Evolutionary conservation across 2,888 invertebrate genomes (phyloP).

Genomic region (Parapristionchus giblindavisi): DNA sequence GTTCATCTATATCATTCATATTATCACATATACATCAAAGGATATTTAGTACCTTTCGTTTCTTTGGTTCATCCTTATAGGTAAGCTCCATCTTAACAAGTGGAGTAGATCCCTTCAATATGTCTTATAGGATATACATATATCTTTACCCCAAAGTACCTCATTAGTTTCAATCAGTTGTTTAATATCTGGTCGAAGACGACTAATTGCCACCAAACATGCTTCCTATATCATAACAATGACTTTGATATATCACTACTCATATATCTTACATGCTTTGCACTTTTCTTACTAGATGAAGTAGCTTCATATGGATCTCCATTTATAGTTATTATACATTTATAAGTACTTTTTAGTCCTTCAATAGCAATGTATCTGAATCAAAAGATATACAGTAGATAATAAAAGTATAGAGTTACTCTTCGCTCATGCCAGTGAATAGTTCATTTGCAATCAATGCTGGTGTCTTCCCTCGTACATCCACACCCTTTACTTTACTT

Average conservation of each 20-base stretch:
- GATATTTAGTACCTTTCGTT: too few species aligned
- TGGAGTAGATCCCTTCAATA: too few species aligned
- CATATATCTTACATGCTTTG: slow-evolving; percentile 20
- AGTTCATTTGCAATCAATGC: slow-evolving; percentile 19
- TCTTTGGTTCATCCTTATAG: too few species aligned
- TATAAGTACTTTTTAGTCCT: slow-evolving; percentile 1
- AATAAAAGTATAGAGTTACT: neutral
- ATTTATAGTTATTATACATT: slow-evolving; percentile 9
- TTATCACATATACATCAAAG: too few species aligned
- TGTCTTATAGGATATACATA: too few species aligned
- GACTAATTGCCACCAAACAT: neutral
- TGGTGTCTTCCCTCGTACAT: slow-evolving; percentile 29
- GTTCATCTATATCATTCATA: too few species aligned
- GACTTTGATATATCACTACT: neutral
- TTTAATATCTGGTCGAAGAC: slow-evolving; percentile 28
- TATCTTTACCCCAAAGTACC: too few species aligned
- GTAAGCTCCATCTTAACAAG: too few species aligned
- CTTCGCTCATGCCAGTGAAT: slow-evolving; percentile 8
- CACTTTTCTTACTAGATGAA: slow-evolving; percentile 17
- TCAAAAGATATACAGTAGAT: neutral
- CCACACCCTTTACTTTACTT: neutral
- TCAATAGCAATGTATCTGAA: slow-evolving; percentile 21
- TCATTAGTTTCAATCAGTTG: too few species aligned
- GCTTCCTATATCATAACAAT: slow-evolving; percentile 13
- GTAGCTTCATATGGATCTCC: slow-evolving; percentile 9